Conservation (phyloP, 2,888 invertebrate genomes). For the Drosophila ochracea region DNA sequence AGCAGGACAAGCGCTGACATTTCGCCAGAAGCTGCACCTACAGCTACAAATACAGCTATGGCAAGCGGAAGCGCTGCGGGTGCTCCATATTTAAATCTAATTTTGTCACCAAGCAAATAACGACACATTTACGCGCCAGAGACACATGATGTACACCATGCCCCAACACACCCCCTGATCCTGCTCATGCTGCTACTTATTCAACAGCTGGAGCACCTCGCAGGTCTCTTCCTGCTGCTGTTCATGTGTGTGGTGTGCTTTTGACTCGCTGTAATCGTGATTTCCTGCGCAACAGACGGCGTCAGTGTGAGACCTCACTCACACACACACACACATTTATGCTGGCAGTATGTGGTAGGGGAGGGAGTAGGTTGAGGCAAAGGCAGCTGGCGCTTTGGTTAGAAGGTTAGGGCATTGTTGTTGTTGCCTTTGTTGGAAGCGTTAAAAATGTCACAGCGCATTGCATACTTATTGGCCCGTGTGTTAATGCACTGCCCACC, state of each 20-base stretch:
- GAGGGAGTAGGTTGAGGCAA: not conserved
- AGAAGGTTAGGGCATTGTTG: slow-evolving; percentile 41
- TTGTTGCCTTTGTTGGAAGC: slow-evolving; percentile 66
- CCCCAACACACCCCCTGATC: not conserved
- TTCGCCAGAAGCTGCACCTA: slow-evolving; percentile 49
- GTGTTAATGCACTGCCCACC: slow-evolving; percentile 71
- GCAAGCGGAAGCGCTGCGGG: slow-evolving; percentile 44
- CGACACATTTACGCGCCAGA: slow-evolving; percentile 61
- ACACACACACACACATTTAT: slow-evolving; percentile 13
- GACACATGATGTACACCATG: slow-evolving; percentile 38
- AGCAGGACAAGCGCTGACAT: slow-evolving; percentile 74
- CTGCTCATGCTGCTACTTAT: not conserved
- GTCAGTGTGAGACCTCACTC: slow-evolving; percentile 44
- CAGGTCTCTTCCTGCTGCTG: slow-evolving; percentile 18
- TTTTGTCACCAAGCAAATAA: slow-evolving; percentile 74
- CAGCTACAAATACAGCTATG: not conserved
- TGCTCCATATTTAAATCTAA: slow-evolving; percentile 78
- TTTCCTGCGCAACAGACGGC: slow-evolving; percentile 73
- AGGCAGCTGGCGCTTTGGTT: slow-evolving; percentile 50
- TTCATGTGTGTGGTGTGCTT: slow-evolving; percentile 37
- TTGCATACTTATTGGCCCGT: slow-evolving; percentile 81
- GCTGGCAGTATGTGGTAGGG: not conserved
- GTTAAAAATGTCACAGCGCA: slow-evolving; percentile 82
- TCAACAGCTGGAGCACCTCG: slow-evolving; percentile 2
- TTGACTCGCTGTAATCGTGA: slow-evolving; percentile 76